Percentiles rank a stretch among this genome's conserved stretches.
These are phyloP conservation scores for Tympanoctomys barrerae DNA, from an alignment of 2,797 vertebrate species.

Conservation along the genomic window DNA sequence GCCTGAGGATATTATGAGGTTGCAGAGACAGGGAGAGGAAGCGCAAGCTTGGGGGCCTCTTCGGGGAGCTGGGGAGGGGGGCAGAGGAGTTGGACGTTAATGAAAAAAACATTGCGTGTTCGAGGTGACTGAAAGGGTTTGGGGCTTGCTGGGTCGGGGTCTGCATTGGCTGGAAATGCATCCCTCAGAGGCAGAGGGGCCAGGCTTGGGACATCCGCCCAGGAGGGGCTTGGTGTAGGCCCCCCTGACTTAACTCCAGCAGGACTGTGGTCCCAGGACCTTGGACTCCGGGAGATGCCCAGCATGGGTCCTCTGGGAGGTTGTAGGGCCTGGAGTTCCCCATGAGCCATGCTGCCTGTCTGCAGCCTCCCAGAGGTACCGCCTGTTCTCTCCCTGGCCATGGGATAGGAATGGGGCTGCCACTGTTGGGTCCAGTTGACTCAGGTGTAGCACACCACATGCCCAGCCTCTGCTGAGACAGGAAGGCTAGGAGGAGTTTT, in stretches of 20 bases:
- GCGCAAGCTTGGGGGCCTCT: constrained; percentile 76
- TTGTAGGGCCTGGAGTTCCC: neutral
- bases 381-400: rapidly evolving
- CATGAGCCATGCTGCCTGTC: neutral
- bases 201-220: neutral
- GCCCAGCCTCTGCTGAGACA: neutral
- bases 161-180: constrained; percentile 73
- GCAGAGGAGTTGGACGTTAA: constrained; percentile 78
- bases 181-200: constrained; percentile 52
- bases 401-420: neutral
- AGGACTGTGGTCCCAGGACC: constrained; percentile 15
- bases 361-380: neutral
- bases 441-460: neutral
- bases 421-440: neutral
- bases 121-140: constrained; percentile 86
- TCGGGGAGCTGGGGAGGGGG: constrained; percentile 77
- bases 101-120: constrained; percentile 88
- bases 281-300: neutral
- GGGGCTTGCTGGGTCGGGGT: constrained; percentile 81
- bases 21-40: constrained; percentile 80
- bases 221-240: neutral
- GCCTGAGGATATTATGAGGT: constrained; percentile 88
- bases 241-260: neutral
- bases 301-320: constrained; percentile 16
- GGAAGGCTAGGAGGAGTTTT: neutral